Evolutionary conservation across 37 sponge, comb jelly and placozoan genomes (phyloP).

Genomic region (Beroe ovata): DNA sequence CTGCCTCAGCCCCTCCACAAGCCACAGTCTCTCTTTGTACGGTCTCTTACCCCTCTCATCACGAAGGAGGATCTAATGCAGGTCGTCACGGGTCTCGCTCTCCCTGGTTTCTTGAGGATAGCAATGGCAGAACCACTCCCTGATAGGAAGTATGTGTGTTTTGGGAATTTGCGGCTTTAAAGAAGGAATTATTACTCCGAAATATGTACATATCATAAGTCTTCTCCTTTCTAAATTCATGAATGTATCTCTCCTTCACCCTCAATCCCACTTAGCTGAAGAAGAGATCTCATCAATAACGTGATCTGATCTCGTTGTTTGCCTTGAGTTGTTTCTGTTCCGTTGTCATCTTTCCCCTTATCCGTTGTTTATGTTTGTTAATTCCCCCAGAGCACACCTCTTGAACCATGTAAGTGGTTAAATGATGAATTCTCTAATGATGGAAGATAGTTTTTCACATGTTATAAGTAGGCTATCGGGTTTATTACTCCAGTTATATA

Average conservation of each 20-base stretch:
- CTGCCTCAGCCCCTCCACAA: constrained; percentile 76
- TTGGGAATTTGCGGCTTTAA: too few relatives aligned
- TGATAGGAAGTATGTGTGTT: constrained; percentile 75
- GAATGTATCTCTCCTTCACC: not conserved
- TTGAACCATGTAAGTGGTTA: constrained; percentile 29
- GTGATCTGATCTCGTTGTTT: constrained; percentile 32
- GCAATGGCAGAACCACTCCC: constrained; percentile 84
- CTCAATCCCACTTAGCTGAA: not conserved
- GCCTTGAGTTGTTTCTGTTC: constrained; percentile 51
- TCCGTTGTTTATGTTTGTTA: constrained; percentile 55
- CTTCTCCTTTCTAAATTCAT: too few relatives aligned
- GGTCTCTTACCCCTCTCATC: constrained; percentile 78
- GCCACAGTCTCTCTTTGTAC: constrained; percentile 80
- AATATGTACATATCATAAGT: too few relatives aligned
- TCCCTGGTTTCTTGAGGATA: constrained; percentile 83
- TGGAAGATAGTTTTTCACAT: not conserved
- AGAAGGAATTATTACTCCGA: too few relatives aligned
- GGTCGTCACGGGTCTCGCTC: constrained; percentile 77
- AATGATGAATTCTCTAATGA: not conserved
- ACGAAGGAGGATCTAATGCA: constrained; percentile 76
- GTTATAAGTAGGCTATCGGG: constrained; percentile 3
- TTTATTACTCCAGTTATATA: not conserved
- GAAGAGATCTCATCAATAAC: not conserved
- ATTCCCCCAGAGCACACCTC: not conserved
- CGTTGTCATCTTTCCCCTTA: not conserved